Conservation (phyloP, 2,113 vertebrate genomes). For the Tenebrosternarchus preto region DNA sequence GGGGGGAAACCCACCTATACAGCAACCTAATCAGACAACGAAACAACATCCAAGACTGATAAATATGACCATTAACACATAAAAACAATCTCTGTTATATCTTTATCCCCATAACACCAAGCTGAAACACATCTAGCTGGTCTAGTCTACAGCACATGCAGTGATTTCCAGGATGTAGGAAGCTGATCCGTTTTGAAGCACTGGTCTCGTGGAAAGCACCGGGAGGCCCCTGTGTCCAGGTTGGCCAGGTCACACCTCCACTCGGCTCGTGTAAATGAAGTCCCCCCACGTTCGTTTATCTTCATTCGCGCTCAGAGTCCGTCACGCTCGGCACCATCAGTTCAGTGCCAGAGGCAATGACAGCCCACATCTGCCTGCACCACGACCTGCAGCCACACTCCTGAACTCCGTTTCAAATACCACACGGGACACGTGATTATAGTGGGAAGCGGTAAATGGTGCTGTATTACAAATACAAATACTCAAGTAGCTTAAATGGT, state of each 20-base stretch:
- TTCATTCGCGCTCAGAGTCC: conserved; percentile 26
- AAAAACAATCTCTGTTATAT: too few species aligned
- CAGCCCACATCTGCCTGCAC: background rate
- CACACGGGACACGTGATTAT: background rate
- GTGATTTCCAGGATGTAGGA: background rate
- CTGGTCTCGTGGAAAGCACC: background rate
- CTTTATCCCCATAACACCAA: background rate
- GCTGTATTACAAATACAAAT: background rate
- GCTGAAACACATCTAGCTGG: background rate
- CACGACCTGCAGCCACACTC: background rate
- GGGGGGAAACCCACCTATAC: background rate
- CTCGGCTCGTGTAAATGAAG: conserved; percentile 20
- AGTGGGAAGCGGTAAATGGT: background rate
- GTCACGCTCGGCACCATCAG: conserved; percentile 3
- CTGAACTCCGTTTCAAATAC: background rate
- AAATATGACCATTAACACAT: too few species aligned
- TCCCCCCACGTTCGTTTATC: conserved; percentile 37
- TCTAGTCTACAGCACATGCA: too few species aligned
- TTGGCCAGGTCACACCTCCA: background rate
- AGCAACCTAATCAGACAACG: background rate
- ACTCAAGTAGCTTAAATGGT: background rate
- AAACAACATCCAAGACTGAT: too few species aligned
- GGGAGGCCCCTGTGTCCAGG: background rate
- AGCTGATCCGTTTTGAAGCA: conserved; percentile 10
- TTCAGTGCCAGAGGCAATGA: conserved; percentile 19